These are phyloP conservation scores for Ostrea denselamellosa DNA, from an alignment of 1,140 invertebrate genomes.

Conservation along the genomic window DNA sequence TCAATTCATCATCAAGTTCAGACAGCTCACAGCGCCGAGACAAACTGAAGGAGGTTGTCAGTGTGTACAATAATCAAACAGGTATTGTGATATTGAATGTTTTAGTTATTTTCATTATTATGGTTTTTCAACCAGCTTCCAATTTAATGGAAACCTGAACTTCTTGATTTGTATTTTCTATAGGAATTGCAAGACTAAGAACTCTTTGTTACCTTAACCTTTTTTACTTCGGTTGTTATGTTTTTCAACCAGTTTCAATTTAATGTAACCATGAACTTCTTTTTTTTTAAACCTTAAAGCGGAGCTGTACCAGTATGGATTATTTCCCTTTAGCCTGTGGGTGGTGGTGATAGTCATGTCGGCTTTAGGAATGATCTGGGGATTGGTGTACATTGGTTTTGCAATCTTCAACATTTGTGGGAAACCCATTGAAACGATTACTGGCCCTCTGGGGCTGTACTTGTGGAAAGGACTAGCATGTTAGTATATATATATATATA, in stretches of 20 bases:
- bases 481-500: conserved; percentile 79
- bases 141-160: no score
- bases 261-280: no score
- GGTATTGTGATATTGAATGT: neutral
- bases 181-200: no score
- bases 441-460: conserved; percentile 88
- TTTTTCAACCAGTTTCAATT: no score
- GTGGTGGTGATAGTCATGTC: conserved; percentile 84
- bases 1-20: neutral
- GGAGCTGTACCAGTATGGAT: conserved; percentile 83
- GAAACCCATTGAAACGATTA: conserved; percentile 85
- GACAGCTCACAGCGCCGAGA: neutral
- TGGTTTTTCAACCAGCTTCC: no score
- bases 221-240: no score
- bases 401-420: conserved; percentile 89
- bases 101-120: no score
- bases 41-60: neutral
- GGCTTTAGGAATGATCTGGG: conserved; percentile 84
- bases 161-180: no score
- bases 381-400: conserved; percentile 85
- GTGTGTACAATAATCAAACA: neutral
- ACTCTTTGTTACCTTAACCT: no score
- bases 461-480: conserved; percentile 87
- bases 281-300: neutral
- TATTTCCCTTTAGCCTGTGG: conserved; percentile 87